A percentile compares a stretch with the other conserved stretches of the same genome.
Evolutionary conservation across 2,888 invertebrate species (phyloP).

Genomic region (Noctua pronuba): DNA sequence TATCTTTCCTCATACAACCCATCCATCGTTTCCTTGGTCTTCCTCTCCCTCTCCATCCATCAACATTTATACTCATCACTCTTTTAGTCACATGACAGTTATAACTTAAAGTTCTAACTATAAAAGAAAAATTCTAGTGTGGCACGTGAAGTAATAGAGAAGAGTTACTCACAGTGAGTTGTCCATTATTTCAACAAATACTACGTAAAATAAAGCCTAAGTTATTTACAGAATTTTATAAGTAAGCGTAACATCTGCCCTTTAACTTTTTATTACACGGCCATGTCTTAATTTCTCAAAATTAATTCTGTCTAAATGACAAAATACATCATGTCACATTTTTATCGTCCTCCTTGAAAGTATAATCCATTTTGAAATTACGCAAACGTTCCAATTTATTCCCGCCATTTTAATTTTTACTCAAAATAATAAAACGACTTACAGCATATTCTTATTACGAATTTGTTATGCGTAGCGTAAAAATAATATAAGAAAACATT

Average conservation of each 20-base stretch:
- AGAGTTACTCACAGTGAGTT: background rate
- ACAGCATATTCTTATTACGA: conserved; percentile 48
- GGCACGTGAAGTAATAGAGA: too few species aligned
- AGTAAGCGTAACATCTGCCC: conserved; percentile 29
- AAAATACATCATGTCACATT: conserved; percentile 58
- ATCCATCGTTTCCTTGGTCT: too few species aligned
- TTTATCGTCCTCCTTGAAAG: conserved; percentile 50
- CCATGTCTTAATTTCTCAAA: conserved; percentile 50
- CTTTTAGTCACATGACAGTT: too few species aligned
- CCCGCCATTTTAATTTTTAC: conserved; percentile 54
- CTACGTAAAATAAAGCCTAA: background rate
- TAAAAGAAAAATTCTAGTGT: background rate
- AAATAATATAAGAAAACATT: conserved; percentile 60
- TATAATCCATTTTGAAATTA: conserved; percentile 61
- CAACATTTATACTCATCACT: too few species aligned
- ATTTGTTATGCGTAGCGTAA: conserved; percentile 57
- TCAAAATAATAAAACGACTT: conserved; percentile 53
- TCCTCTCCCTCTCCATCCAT: too few species aligned
- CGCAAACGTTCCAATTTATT: conserved; percentile 47
- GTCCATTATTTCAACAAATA: background rate
- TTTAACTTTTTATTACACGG: conserved; percentile 30
- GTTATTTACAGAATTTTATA: conserved; percentile 6
- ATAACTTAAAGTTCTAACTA: background rate
- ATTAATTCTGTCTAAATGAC: conserved; percentile 51
- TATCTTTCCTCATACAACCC: too few species aligned